A percentile compares a stretch with the other conserved stretches of the same genome.
These are phyloP conservation scores for Nymphicus hollandicus DNA, from an alignment of 2,113 vertebrate species.

Conservation along the genomic window DNA sequence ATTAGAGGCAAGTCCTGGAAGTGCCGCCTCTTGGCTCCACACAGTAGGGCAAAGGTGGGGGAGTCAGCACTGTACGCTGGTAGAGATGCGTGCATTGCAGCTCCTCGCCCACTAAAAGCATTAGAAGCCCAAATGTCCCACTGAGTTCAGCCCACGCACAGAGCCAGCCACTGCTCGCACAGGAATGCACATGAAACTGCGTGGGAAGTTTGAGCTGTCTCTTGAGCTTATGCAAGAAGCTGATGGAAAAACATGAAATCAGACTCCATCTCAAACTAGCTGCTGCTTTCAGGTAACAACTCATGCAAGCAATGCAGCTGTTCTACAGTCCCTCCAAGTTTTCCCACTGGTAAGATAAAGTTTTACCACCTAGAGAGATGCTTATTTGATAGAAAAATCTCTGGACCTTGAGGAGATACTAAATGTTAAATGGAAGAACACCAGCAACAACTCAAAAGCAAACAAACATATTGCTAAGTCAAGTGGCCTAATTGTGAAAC, in stretches of 20 bases:
- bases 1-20: background rate
- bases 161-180: background rate
- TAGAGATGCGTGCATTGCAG: fast-evolving
- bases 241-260: constrained; percentile 21
- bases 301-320: background rate
- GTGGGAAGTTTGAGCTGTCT: background rate
- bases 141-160: background rate
- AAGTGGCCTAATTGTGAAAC: background rate
- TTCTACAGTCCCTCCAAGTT: background rate
- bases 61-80: fast-evolving
- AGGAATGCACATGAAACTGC: background rate
- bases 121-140: background rate
- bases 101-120: fast-evolving
- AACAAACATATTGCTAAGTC: background rate
- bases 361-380: background rate
- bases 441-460: background rate
- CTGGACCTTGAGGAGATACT: background rate
- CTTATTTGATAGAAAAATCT: background rate
- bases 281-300: background rate
- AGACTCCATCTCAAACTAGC: background rate
- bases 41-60: background rate
- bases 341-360: background rate
- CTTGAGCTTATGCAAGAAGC: constrained; percentile 8
- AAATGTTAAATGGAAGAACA: background rate
- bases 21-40: background rate